Conservation (phyloP, 2,797 vertebrate genomes). For the Neosalanx taihuensis region DNA sequence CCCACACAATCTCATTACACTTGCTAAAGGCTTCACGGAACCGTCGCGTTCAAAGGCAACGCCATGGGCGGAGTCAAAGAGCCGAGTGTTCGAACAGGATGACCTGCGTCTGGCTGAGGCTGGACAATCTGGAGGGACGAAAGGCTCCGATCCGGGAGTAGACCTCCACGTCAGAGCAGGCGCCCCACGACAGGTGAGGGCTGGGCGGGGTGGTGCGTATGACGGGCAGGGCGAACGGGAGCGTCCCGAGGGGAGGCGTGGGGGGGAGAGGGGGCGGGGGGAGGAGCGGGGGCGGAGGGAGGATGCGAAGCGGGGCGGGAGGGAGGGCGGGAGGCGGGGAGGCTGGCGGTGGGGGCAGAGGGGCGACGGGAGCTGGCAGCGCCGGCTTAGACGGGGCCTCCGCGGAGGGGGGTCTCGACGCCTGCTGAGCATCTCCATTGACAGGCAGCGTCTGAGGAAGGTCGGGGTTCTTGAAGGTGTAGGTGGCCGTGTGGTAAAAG, state of each 20-base stretch:
- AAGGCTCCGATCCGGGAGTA: constrained; percentile 72
- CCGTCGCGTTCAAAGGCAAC: background rate
- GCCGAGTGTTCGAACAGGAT: constrained; percentile 79
- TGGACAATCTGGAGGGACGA: constrained; percentile 62
- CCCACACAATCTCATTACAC: background rate
- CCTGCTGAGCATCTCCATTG: constrained; percentile 26
- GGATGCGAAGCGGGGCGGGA: constrained; percentile 1
- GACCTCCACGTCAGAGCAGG: constrained; percentile 65
- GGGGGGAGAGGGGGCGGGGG: constrained; percentile 11
- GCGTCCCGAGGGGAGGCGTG: constrained; percentile 22
- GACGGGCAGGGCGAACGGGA: constrained; percentile 50
- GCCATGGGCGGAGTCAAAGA: constrained; percentile 43
- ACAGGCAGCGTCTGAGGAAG: constrained; percentile 17
- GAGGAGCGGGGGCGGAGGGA: background rate
- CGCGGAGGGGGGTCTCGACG: constrained; percentile 17
- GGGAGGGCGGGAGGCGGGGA: constrained; percentile 18
- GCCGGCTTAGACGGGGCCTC: background rate
- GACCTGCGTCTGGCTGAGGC: constrained; percentile 67
- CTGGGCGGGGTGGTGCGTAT: constrained; percentile 69
- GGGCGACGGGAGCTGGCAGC: background rate
- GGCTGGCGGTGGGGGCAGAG: constrained; percentile 10
- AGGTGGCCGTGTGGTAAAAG: constrained; percentile 71
- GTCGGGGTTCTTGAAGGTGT: constrained; percentile 60
- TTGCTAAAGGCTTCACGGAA: background rate
- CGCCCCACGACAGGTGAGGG: constrained; percentile 67